Evolutionary conservation across 2,888 invertebrate genomes (phyloP), one percentile per base, ranked within the genome.

Genomic region (Elegia similella): DNA sequence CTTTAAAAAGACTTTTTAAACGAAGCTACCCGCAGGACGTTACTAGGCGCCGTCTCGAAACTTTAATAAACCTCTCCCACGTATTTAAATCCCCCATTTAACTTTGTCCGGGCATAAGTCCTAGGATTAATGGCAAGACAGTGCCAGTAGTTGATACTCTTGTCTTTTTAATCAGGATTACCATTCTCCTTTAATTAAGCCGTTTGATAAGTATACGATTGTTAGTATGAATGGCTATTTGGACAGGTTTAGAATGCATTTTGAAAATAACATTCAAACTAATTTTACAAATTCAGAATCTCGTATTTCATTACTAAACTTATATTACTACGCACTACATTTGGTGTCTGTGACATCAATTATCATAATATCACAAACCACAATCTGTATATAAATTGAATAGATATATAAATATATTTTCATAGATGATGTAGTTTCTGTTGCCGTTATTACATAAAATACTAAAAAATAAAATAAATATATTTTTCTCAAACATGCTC

Each of bases 81-180:
- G 72, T 72, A 81, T 80, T 82, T 79, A 80, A 84, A 81, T 82
- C 78, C 77, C 57, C 76, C 76, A 82, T 85, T 83, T 83, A 81
- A 85, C 84, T 85, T 84, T 72, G 78, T 76, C 77, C 57, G 68
- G 64, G 74, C 69, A 72, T 76, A 80, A 84, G 78, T 76, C 80
- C 67, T 55, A 60, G 78, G 82, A 85, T 85, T 83, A 82, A 82
- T 81, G 62, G 75, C 60, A 71, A 76, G 75, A 72, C 70, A 73
- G 63, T 71, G 72, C 59, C 64, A 74, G 67, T 67, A 62, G 62
- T 74, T 65, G 65, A 69, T 75, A 69, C 73, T 73, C 66, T 72
- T 67, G 68, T 69, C 68, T 78, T 78, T 78, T 84, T 78, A 78
- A 79, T 78, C 74, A 71, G 69, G 69, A 66, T 76, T 73, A 70